phyloP scores from a whole-genome alignment of 2,888 invertebrate species.

The Polyommatus iphigenia region DNA sequence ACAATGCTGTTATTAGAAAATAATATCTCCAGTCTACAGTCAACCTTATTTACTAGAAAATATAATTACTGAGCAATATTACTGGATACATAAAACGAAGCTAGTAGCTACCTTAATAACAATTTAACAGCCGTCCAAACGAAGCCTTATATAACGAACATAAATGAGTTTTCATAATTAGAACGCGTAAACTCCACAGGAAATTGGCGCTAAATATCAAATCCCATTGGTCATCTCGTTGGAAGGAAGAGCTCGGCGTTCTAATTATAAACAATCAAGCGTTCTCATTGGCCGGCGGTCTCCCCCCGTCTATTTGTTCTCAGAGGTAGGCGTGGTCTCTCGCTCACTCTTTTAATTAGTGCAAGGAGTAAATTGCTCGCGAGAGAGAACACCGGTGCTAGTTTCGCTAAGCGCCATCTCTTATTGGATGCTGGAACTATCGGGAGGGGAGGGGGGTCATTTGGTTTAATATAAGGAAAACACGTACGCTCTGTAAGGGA shows the following conservation, averaged over 20 bases:
- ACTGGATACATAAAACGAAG: background rate
- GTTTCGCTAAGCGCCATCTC: conserved; percentile 73
- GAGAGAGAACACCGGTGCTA: conserved; percentile 69
- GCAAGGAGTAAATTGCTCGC: conserved; percentile 80
- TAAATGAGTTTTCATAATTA: conserved; percentile 41
- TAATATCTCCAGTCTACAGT: background rate
- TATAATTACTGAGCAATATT: background rate
- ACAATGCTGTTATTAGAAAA: background rate
- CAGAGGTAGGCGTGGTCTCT: conserved; percentile 71
- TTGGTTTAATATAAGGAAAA: conserved; percentile 73
- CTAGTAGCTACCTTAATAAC: background rate
- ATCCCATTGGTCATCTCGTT: conserved; percentile 75
- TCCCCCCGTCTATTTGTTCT: conserved; percentile 78
- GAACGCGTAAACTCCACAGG: conserved; percentile 40
- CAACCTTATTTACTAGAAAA: background rate
- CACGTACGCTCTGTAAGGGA: conserved; percentile 75
- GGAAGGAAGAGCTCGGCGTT: conserved; percentile 71
- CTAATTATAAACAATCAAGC: conserved; percentile 81
- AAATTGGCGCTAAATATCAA: conserved; percentile 66
- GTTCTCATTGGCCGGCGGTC: conserved; percentile 65
- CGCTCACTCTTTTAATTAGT: conserved; percentile 81
- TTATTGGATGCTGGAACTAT: conserved; percentile 74
- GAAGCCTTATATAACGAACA: conserved; percentile 10
- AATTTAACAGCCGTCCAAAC: background rate
- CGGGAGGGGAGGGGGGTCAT: conserved; percentile 64